These are phyloP conservation scores for Scrobipalpa costella DNA, from an alignment of 2,888 invertebrate species.

Conservation along the genomic window DNA sequence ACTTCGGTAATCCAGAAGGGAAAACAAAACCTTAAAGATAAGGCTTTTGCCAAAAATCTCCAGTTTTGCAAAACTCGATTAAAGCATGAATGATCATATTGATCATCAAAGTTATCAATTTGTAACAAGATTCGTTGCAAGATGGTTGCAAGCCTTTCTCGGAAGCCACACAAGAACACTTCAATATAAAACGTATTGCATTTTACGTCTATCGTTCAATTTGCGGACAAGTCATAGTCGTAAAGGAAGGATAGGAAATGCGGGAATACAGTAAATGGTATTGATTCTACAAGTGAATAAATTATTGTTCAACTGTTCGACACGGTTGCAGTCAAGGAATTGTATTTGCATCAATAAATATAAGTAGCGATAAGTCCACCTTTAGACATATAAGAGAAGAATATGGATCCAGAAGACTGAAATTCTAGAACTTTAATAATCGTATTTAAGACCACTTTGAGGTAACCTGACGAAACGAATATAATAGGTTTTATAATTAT, in stretches of 20 bases:
- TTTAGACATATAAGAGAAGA: too few relatives aligned
- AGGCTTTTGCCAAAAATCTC: too few relatives aligned
- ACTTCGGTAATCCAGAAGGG: too few relatives aligned
- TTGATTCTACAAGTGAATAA: background rate
- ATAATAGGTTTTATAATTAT: background rate
- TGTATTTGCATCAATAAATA: background rate
- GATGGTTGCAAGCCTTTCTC: background rate
- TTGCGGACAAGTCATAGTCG: background rate
- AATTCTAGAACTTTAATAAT: too few relatives aligned
- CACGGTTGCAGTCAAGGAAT: background rate
- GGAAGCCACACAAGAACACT: background rate
- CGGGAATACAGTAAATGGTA: background rate
- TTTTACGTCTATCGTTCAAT: background rate
- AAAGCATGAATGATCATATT: too few relatives aligned
- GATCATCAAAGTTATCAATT: too few relatives aligned
- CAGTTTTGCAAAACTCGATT: too few relatives aligned
- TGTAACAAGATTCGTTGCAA: too few relatives aligned
- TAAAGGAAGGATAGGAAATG: background rate
- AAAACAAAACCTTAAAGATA: too few relatives aligned
- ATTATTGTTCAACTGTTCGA: background rate
- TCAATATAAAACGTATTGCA: background rate
- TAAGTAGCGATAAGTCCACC: too few relatives aligned
- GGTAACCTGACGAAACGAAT: background rate
- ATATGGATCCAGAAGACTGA: too few relatives aligned
- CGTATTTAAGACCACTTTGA: too few relatives aligned